Evolutionary conservation across 2,797 vertebrate genomes (phyloP), one percentile per base, ranked within the genome.

Genomic region (Anabas testudineus): DNA sequence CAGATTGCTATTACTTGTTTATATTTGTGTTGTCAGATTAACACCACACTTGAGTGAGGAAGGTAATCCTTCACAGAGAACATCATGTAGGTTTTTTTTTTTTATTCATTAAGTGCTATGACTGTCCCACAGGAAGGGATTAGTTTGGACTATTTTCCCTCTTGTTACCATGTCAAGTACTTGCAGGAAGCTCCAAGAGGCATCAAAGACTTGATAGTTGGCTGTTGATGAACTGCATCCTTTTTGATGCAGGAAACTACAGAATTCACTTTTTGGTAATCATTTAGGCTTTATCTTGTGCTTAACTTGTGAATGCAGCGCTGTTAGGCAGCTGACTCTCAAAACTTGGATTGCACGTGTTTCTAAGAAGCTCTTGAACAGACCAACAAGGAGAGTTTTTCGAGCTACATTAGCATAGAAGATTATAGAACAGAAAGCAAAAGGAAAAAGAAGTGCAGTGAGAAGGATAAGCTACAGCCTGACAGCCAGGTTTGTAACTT

Each of bases 171-270:
- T 43, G 76, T 82, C 42, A 76, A 72, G 49, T 32, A 63, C 13
- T 61, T 46, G 16, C 26, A 71, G 51, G 55, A 52, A 39, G 52
- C 68, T 62, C 48, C 37, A 37, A 42, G 46, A 73, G 9, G 7
- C 53, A 56, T 66, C 34, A 18, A 37, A 64, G 24, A 65, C 48
- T 55, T 59, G 28, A 71, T 42, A 71, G 60, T 4, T 74, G 72
- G 67, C 69, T 57, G 26, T 24, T 54, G 26, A 72, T 54, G 26
- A 72, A 53, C 54, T 42, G 30, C 62, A 21, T 74, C 41, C 2
- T 36, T 67, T 67, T 69, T 60, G 26, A 66, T 66, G 37, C 56
- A 55, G 64, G 56, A 73, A 78, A 62, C 45, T 7, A 64, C 57
- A 19, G 53, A 57, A 49, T 63, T 62, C 37, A 52, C 46, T 39